phyloP scores from a whole-genome alignment of 2,797 vertebrate species.

The Melanogrammus aeglefinus region DNA sequence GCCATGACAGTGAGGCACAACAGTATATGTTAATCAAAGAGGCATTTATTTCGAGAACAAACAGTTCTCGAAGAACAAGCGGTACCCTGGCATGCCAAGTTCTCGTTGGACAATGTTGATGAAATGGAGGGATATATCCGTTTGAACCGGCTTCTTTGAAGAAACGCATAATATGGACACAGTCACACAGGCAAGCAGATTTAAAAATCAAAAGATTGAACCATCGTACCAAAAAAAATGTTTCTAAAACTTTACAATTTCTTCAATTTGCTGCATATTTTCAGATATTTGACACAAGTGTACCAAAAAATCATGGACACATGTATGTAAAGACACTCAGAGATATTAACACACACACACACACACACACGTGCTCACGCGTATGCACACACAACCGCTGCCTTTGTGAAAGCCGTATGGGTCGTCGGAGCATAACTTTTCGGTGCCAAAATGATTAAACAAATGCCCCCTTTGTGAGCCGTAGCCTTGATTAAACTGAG shows the following conservation, averaged over 20 bases:
- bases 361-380: slow-evolving; percentile 12
- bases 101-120: background rate
- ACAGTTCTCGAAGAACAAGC: background rate
- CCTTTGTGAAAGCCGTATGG: slow-evolving; percentile 53
- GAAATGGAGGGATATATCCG: background rate
- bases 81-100: background rate
- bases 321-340: too few species aligned
- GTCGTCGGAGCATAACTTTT: slow-evolving; percentile 50
- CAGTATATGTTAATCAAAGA: background rate
- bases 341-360: background rate
- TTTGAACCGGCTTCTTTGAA: too few species aligned
- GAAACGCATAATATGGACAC: background rate
- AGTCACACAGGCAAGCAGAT: background rate
- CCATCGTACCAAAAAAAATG: background rate
- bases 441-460: slow-evolving; percentile 71
- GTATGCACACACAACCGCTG: slow-evolving; percentile 48
- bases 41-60: too few species aligned
- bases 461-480: slow-evolving; percentile 69
- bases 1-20: background rate
- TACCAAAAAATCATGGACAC: too few species aligned
- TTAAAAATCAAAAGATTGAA: background rate
- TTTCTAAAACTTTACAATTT: background rate
- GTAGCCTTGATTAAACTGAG: slow-evolving; percentile 66
- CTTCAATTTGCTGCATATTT: background rate
- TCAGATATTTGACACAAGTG: background rate